Conservation (phyloP, 2,888 invertebrate genomes). For the Cylloceria caligata region DNA sequence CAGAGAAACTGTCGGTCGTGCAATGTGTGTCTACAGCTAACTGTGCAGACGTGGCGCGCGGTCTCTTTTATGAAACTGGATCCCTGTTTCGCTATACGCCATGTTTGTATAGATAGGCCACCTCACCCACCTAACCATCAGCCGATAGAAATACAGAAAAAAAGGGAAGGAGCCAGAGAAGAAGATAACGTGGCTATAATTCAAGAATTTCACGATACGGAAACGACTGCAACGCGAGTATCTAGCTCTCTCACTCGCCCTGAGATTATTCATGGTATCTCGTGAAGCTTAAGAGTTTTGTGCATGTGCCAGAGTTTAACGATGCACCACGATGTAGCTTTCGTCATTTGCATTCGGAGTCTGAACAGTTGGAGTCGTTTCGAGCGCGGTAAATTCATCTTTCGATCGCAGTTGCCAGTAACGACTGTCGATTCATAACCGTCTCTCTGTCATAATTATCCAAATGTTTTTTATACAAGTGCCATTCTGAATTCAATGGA, state of each 20-base stretch:
- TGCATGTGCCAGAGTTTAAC: conserved; percentile 31
- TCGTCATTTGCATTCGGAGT: background rate
- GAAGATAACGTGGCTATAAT: conserved; percentile 82
- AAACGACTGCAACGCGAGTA: conserved; percentile 6
- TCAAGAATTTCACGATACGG: conserved; percentile 80
- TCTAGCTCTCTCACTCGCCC: conserved; percentile 67
- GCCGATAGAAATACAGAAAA: background rate
- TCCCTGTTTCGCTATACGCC: conserved; percentile 71
- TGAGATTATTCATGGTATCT: conserved; percentile 79
- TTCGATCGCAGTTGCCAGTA: background rate
- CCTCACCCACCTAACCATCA: conserved; percentile 73
- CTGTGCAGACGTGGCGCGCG: conserved; percentile 68
- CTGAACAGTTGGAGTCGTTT: background rate
- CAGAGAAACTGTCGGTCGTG: conserved; percentile 27
- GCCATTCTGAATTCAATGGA: no score
- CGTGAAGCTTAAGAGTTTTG: conserved; percentile 8
- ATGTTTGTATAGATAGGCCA: conserved; percentile 49
- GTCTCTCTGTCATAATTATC: background rate
- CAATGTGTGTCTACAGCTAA: background rate
- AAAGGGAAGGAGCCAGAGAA: conserved; percentile 65
- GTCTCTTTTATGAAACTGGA: conserved; percentile 84
- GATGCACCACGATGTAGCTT: conserved; percentile 9
- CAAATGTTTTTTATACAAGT: background rate
- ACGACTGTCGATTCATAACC: background rate
- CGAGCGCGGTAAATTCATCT: background rate